A percentile compares a stretch with the other conserved stretches of the same genome.
phyloP scores from a whole-genome alignment of 2,888 invertebrate species.

The Drosophila limbata region DNA sequence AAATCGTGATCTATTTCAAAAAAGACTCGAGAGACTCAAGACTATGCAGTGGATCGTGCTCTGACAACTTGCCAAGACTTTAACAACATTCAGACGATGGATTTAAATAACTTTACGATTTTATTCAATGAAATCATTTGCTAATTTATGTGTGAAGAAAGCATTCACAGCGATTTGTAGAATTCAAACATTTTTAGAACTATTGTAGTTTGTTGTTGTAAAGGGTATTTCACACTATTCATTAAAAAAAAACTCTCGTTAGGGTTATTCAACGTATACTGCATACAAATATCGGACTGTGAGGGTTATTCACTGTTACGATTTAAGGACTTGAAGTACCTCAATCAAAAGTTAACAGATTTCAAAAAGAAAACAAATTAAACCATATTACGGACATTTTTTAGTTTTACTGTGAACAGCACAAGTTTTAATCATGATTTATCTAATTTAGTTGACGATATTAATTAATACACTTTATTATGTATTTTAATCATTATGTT shows the following conservation, averaged over 20 bases:
- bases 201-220: not conserved
- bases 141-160: slow-evolving; percentile 1
- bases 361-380: not conserved
- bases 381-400: not conserved
- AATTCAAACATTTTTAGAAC: not conserved
- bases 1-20: slow-evolving; percentile 45
- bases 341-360: slow-evolving; percentile 12
- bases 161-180: not conserved
- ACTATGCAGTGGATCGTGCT: slow-evolving; percentile 49
- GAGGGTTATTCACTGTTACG: not conserved
- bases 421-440: slow-evolving; percentile 1
- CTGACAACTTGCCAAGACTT: slow-evolving; percentile 20
- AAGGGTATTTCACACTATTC: not conserved
- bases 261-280: not conserved
- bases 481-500: slow-evolving; percentile 24
- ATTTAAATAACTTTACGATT: slow-evolving; percentile 19
- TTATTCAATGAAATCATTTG: not conserved
- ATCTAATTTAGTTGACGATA: slow-evolving; percentile 9
- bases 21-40: slow-evolving; percentile 66
- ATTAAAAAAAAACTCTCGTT: not conserved
- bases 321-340: slow-evolving; percentile 4
- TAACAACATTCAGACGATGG: slow-evolving; percentile 27
- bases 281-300: too few relatives aligned
- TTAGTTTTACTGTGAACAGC: slow-evolving; percentile 17
- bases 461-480: slow-evolving; percentile 5